Percentiles rank a stretch among this genome's conserved stretches.
phyloP scores from a whole-genome alignment of 2,888 invertebrate genomes.

The Formica aserva region DNA sequence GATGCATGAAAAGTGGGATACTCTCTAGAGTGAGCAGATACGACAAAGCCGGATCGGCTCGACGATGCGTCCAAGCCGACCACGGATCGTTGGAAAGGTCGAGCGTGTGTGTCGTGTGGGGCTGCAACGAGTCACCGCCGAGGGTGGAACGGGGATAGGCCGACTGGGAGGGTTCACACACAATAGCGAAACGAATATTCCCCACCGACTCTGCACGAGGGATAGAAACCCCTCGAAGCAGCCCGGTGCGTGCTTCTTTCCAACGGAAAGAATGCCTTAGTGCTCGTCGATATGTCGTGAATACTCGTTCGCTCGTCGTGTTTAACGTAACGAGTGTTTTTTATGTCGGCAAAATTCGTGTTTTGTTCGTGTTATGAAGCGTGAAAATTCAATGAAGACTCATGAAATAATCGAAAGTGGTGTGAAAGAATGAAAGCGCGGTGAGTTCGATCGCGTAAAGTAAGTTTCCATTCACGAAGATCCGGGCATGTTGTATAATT shows the following conservation, averaged over 20 bases:
- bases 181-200: slow-evolving; percentile 75
- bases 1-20: not conserved
- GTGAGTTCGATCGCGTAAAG: slow-evolving; percentile 5
- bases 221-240: slow-evolving; percentile 62
- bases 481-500: not conserved
- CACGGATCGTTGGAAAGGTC: slow-evolving; percentile 64
- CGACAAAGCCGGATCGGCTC: not conserved
- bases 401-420: not conserved
- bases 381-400: slow-evolving; percentile 5
- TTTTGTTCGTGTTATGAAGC: not conserved
- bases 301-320: slow-evolving; percentile 52
- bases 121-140: slow-evolving; percentile 55
- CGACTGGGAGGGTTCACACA: slow-evolving; percentile 63
- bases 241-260: slow-evolving; percentile 73
- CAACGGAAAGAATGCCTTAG: slow-evolving; percentile 74
- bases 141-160: slow-evolving; percentile 65
- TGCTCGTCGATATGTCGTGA: slow-evolving; percentile 72
- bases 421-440: not conserved
- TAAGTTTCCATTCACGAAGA: slow-evolving; percentile 5
- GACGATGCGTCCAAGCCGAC: not conserved
- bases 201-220: slow-evolving; percentile 69
- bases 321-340: slow-evolving; percentile 16
- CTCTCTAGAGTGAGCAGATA: not conserved
- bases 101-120: slow-evolving; percentile 58
- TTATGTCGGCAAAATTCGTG: not conserved